Conservation (phyloP, 92 coral and sea anemone species). For the Zoanthus sociatus region DNA sequence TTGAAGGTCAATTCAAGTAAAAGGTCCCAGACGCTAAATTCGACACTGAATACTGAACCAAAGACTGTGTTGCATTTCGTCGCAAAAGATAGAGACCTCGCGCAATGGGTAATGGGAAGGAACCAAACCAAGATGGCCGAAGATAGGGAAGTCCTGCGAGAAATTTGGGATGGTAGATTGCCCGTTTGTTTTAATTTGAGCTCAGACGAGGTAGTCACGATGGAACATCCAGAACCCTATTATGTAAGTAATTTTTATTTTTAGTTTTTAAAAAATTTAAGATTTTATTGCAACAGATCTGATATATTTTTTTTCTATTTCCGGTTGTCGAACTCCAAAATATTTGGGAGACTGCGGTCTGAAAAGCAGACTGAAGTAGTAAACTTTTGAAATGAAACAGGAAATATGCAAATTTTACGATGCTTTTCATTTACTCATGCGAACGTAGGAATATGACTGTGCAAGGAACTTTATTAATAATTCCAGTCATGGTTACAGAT, state of each 20-base stretch:
- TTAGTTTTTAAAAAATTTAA: background rate
- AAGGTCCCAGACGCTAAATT: too few species aligned
- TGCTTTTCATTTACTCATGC: background rate
- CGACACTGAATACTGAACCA: too few species aligned
- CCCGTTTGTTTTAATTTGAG: constrained; percentile 97
- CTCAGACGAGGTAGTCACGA: constrained; percentile 90
- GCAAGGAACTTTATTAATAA: too few species aligned
- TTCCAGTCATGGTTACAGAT: too few species aligned
- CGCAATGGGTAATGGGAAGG: constrained; percentile 54
- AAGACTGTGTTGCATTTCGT: too few species aligned
- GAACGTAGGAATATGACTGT: background rate
- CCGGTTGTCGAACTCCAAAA: background rate
- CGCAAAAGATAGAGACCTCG: background rate
- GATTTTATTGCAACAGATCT: background rate
- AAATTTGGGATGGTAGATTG: constrained; percentile 96
- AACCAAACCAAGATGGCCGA: constrained; percentile 89
- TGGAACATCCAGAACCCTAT: constrained; percentile 99
- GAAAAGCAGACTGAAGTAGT: background rate
- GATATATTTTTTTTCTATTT: background rate
- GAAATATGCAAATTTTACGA: background rate
- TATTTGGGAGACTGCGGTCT: background rate
- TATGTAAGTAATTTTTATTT: constrained; percentile 68
- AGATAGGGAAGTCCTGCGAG: constrained; percentile 92
- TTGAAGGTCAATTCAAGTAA: too few species aligned
- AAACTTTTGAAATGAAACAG: background rate